A percentile compares a stretch with the other conserved stretches of the same genome.
These are phyloP conservation scores for Terrapene triunguis DNA, from an alignment of 2,113 vertebrate species.

Conservation along the genomic window DNA sequence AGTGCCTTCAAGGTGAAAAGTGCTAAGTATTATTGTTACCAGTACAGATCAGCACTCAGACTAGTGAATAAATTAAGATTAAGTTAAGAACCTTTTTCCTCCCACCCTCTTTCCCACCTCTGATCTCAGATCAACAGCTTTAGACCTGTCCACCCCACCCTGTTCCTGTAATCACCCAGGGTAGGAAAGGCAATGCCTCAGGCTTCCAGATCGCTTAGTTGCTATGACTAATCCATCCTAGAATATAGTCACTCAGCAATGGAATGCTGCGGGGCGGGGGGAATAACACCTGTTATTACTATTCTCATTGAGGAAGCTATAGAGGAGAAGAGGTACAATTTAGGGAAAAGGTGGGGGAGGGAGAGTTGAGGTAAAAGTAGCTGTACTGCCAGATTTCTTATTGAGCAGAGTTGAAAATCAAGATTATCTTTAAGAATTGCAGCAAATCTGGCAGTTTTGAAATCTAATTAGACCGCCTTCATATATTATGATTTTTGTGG, in stretches of 20 bases:
- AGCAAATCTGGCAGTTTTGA: conserved; percentile 52
- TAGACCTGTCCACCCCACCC: background rate
- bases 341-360: background rate
- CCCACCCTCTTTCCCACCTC: background rate
- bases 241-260: background rate
- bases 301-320: accelerated
- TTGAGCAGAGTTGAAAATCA: conserved; percentile 32
- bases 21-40: background rate
- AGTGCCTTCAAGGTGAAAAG: conserved; percentile 22
- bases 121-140: conserved; percentile 48
- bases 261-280: background rate
- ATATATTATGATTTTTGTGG: background rate
- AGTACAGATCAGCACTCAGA: conserved; percentile 23
- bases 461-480: conserved; percentile 42
- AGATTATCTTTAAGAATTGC: conserved; percentile 37
- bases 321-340: background rate
- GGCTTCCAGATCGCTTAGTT: background rate
- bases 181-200: accelerated
- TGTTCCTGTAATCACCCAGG: background rate
- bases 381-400: background rate
- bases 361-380: background rate
- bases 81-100: background rate
- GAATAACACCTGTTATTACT: background rate
- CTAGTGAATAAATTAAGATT: conserved; percentile 29
- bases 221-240: background rate